Conservation (phyloP, 2,797 vertebrate species). For the Decapterus maruadsi region DNA sequence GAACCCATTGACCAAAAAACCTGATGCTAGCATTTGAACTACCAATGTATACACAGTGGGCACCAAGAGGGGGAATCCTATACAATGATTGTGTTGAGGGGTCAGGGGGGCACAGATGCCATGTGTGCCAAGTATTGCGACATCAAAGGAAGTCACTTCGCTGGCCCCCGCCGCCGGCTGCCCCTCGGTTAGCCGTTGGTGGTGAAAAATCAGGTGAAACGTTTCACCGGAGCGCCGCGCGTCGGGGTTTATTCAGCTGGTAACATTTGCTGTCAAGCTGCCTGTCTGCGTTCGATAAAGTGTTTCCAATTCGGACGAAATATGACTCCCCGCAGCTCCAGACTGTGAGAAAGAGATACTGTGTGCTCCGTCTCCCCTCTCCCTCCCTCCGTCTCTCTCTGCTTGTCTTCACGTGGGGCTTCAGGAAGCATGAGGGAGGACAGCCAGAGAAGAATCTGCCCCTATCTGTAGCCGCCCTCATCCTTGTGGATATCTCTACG, state of each 20-base stretch:
- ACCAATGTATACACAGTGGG: conserved; percentile 79
- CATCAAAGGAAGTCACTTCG: conserved; percentile 69
- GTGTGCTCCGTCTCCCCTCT: conserved; percentile 34
- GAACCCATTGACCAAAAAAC: conserved; percentile 79
- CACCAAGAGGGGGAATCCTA: conserved; percentile 73
- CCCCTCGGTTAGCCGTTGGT: conserved; percentile 50
- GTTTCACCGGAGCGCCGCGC: conserved; percentile 13
- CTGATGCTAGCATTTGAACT: conserved; percentile 74
- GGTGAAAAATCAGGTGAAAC: conserved; percentile 49
- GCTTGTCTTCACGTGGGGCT: conserved; percentile 52
- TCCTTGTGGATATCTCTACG: conserved; percentile 70
- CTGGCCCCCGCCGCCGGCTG: conserved; percentile 42
- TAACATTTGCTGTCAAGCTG: conserved; percentile 61
- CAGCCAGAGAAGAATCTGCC: conserved; percentile 71
- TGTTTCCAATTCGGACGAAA: conserved; percentile 65
- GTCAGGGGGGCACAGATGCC: conserved; percentile 72
- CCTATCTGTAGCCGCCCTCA: conserved; percentile 82
- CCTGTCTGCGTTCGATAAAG: conserved; percentile 50
- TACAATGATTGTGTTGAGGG: conserved; percentile 74
- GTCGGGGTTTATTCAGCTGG: conserved; percentile 50
- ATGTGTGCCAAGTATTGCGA: conserved; percentile 68
- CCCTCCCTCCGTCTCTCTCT: conserved; percentile 24
- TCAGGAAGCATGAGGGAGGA: conserved; percentile 42
- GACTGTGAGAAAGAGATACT: conserved; percentile 53
- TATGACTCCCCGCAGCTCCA: conserved; percentile 43